Evolutionary conservation across 2,113 vertebrate species (phyloP).

Genomic region (Caloenas nicobarica): DNA sequence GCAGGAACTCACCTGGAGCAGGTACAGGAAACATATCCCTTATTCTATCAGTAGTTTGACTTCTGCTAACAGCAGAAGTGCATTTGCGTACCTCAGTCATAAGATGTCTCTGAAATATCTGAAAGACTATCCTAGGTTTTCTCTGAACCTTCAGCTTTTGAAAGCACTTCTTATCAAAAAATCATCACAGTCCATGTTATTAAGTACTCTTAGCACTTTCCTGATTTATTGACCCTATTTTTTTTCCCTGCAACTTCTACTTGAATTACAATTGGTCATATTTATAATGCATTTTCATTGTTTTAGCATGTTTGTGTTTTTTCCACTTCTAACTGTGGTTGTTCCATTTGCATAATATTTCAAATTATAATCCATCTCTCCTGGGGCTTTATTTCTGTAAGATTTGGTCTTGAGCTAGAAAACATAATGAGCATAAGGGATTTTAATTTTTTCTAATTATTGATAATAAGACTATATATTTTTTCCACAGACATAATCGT

Average conservation of each 20-base stretch:
- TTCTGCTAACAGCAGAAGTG: neutral
- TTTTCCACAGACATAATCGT: neutral
- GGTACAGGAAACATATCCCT: neutral
- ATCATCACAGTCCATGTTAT: neutral
- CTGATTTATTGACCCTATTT: neutral
- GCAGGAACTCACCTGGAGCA: neutral
- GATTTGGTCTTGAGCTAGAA: neutral
- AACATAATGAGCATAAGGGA: neutral
- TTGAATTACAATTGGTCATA: neutral
- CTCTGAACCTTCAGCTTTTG: neutral
- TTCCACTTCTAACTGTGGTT: neutral
- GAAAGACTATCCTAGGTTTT: neutral
- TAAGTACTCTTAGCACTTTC: neutral
- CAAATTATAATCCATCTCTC: neutral
- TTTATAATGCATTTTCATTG: neutral
- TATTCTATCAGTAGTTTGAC: neutral
- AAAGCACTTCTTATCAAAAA: neutral
- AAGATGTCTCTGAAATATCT: fast-evolving
- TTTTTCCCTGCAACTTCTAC: neutral
- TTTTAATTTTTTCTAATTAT: neutral
- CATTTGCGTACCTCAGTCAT: neutral
- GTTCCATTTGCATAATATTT: neutral
- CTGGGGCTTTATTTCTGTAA: neutral
- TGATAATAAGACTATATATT: neutral
- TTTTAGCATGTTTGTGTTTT: neutral